Evolutionary conservation across 2,113 vertebrate genomes (phyloP), one percentile per base, ranked within the genome.

Genomic region (Toxotes chatareus): DNA sequence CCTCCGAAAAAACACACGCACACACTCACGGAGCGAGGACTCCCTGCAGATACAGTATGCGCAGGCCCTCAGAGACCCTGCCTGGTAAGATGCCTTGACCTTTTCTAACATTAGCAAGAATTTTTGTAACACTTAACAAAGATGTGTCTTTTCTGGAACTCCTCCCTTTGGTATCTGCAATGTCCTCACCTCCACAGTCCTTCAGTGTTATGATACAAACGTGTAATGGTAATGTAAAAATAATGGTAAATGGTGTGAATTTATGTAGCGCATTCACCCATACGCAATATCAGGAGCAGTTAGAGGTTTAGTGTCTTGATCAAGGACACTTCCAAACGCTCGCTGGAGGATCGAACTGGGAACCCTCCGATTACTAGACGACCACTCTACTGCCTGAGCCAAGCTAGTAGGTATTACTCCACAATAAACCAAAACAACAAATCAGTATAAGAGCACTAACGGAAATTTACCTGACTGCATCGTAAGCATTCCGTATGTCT

Each of bases 401-500:
- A 40, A 8, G 38, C 27, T 27, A 27, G 4, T 7, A 19, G 42
- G 38, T 16, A 55, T 13, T 21, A 16, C 17, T 17, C 31, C 14
- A 19, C 17, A 17, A 49, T 46, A 49, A 49, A 16, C 42, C n/a
- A 31, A 13, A 56, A 23, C 0, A 23, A 36, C 14, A 34, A 3
- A 36, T 72, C 7, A 16, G 7, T 70, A 47, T 27, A 47, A 21
- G 44, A 63, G 2, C 2, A 38, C 2, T 0, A 5, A 34, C 13
- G 34, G 31, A 47, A 21, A 23, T 72, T 16, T 90, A 99, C 98
- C 96, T 80, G 94, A 89, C 70, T 92, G 89, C 14, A 95, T 82
- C 0, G 56, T 91, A 5, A 99, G 97, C n/a, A 94, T 94, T 49
- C 95, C 97, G 0, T 91, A 93, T 0, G 97, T 96, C 74, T 97